These are phyloP conservation scores for Zophobas morio DNA, from an alignment of 1,140 invertebrate genomes.

Conservation along the genomic window DNA sequence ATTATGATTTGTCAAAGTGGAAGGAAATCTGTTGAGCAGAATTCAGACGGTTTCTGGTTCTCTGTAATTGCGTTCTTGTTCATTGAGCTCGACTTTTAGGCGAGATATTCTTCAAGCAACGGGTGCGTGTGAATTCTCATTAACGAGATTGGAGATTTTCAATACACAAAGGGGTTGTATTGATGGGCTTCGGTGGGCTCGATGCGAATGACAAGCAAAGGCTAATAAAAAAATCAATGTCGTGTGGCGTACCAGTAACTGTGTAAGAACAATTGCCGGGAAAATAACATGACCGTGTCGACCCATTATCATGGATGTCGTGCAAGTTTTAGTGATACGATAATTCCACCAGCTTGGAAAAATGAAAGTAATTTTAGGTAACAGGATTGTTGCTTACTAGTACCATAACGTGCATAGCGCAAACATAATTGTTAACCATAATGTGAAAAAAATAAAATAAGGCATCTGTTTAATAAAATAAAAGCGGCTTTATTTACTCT, in stretches of 20 bases:
- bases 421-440: too few species aligned
- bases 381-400: too few species aligned
- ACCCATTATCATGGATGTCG: constrained; percentile 10
- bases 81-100: not conserved
- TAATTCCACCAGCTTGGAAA: not conserved
- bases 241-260: constrained; percentile 20
- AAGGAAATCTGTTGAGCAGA: not conserved
- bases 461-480: too few species aligned
- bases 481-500: too few species aligned
- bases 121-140: constrained; percentile 39
- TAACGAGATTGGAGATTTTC: constrained; percentile 42
- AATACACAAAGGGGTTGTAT: constrained; percentile 19
- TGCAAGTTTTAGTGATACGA: constrained; percentile 16
- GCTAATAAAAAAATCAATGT: constrained; percentile 30
- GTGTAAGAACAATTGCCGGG: not conserved
- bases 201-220: constrained; percentile 1
- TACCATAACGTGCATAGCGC: too few species aligned
- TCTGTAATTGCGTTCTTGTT: constrained; percentile 28
- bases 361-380: too few species aligned
- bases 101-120: constrained; percentile 6
- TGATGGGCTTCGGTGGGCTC: constrained; percentile 5
- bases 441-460: too few species aligned
- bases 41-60: not conserved
- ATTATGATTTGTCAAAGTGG: constrained; percentile 22
- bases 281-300: constrained; percentile 18